A percentile compares a stretch with the other conserved stretches of the same genome.
These are phyloP conservation scores for Tretioscincus oriximinensis DNA, from an alignment of 2,113 vertebrate species.

Conservation along the genomic window DNA sequence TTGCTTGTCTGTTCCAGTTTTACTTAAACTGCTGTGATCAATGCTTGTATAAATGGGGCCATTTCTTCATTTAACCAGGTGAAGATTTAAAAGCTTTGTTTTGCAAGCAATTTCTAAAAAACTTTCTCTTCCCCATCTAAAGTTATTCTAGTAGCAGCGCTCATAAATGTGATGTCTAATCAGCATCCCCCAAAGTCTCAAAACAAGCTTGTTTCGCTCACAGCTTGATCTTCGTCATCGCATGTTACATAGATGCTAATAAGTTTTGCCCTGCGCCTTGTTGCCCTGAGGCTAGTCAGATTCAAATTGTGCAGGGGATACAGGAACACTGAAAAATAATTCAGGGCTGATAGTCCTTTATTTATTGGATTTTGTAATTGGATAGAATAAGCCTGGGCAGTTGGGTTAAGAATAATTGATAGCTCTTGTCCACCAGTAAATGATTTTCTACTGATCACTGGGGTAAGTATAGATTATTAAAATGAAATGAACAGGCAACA, in stretches of 20 bases:
- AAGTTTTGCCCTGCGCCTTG: background rate
- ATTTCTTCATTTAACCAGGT: constrained; percentile 30
- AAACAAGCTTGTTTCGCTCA: background rate
- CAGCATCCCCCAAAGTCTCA: background rate
- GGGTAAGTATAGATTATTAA: constrained; percentile 63
- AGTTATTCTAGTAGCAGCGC: accelerated
- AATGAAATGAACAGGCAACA: constrained; percentile 54
- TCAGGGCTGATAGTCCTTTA: constrained; percentile 55
- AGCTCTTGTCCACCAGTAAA: constrained; percentile 62
- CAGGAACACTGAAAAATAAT: constrained; percentile 40
- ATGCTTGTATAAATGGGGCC: constrained; percentile 6
- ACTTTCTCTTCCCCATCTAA: accelerated
- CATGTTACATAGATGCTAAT: constrained; percentile 36
- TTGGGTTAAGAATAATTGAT: constrained; percentile 63
- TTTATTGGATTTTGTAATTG: constrained; percentile 64
- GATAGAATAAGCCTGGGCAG: constrained; percentile 50
- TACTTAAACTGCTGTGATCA: constrained; percentile 6
- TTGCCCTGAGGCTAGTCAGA: background rate
- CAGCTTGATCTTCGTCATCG: constrained; percentile 28
- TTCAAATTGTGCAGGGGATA: constrained; percentile 25
- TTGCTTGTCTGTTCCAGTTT: constrained; percentile 2
- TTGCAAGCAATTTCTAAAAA: background rate
- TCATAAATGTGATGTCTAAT: background rate
- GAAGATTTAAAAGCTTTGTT: background rate
- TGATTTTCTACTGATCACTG: constrained; percentile 57